Evolutionary conservation across 1,140 invertebrate species (phyloP).

Genomic region (Ephestia elutella): DNA sequence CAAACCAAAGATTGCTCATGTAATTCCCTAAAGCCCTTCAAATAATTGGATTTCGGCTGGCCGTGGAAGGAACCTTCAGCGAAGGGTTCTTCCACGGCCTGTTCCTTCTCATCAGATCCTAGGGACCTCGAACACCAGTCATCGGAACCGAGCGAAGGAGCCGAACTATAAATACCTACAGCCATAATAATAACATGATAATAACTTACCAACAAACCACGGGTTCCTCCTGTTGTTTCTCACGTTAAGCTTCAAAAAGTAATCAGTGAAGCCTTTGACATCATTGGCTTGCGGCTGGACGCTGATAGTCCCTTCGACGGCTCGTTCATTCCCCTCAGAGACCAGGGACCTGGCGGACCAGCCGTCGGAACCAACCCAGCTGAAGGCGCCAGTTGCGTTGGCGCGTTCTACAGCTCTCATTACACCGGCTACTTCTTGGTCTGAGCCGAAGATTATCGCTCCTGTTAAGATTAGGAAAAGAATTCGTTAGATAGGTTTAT

Average conservation of each 20-base stretch:
- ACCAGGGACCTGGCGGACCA: constrained; percentile 92
- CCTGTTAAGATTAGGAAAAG: constrained; percentile 74
- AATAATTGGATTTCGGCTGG: no score
- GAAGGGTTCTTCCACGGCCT: no score
- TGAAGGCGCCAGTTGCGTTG: constrained; percentile 92
- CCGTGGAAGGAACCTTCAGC: no score
- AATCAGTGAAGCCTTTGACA: constrained; percentile 90
- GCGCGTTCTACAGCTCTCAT: constrained; percentile 91
- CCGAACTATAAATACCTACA: no score
- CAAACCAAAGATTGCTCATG: no score
- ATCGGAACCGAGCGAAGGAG: no score
- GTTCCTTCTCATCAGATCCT: no score
- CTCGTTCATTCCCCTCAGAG: constrained; percentile 89
- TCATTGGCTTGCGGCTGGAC: constrained; percentile 93
- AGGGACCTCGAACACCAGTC: no score
- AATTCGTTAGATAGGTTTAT: no score
- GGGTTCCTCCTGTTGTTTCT: constrained; percentile 92
- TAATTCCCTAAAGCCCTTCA: no score
- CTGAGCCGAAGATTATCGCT: constrained; percentile 95
- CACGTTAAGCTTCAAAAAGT: constrained; percentile 89
- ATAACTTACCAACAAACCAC: constrained; percentile 90
- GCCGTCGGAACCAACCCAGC: constrained; percentile 96
- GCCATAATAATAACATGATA: no score
- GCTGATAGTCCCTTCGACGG: constrained; percentile 93
- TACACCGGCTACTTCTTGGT: constrained; percentile 95